These are phyloP conservation scores for Eretmochelys imbricata DNA, from an alignment of 2,113 vertebrate genomes.

Conservation along the genomic window DNA sequence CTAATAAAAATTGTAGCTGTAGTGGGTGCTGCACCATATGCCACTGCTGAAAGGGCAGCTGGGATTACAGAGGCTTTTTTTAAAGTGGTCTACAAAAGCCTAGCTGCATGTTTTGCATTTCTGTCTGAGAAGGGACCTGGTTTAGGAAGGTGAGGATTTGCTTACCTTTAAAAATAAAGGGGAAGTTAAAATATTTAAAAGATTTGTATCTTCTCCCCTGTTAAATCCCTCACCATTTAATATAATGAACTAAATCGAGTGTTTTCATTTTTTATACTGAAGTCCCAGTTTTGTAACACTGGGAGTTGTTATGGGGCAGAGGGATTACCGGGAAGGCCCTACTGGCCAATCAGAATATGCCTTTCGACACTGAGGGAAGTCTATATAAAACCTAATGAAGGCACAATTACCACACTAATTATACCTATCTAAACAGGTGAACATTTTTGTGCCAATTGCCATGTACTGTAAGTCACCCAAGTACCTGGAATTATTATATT, in stretches of 20 bases:
- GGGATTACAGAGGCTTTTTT: constrained; percentile 52
- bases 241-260: not conserved
- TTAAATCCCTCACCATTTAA: not conserved
- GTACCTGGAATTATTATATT: constrained; percentile 27
- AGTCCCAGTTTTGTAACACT: not conserved
- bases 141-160: constrained; percentile 40
- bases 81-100: not conserved
- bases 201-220: not conserved
- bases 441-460: constrained; percentile 47
- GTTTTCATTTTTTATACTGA: not conserved
- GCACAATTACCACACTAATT: constrained; percentile 44
- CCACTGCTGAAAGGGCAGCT: constrained; percentile 67
- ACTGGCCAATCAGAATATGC: constrained; percentile 28
- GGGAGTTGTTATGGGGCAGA: not conserved
- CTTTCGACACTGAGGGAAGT: constrained; percentile 53
- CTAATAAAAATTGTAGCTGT: constrained; percentile 61
- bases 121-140: constrained; percentile 36
- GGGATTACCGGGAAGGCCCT: constrained; percentile 14
- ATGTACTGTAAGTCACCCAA: constrained; percentile 50
- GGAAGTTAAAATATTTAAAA: constrained; percentile 26
- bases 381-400: constrained; percentile 49
- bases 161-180: constrained; percentile 22
- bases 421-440: constrained; percentile 51
- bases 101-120: constrained; percentile 7
- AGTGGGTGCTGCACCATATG: constrained; percentile 66